A percentile compares a stretch with the other conserved stretches of the same genome.
Evolutionary conservation across 2,113 vertebrate species (phyloP).

Genomic region (Perca schrenkii): DNA sequence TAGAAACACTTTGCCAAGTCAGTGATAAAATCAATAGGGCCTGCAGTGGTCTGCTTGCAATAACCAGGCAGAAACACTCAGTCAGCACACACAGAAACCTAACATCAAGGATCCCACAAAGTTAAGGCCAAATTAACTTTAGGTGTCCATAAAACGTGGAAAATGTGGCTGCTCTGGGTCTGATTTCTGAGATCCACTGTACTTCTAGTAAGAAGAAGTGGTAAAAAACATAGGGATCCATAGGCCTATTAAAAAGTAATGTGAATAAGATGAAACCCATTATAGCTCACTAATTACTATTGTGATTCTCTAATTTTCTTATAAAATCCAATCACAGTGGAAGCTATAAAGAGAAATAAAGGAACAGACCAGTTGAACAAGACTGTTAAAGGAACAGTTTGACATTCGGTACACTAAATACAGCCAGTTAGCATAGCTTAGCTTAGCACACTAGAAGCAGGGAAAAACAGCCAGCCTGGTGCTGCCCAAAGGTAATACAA

Average conservation of each 20-base stretch:
- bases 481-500: neutral
- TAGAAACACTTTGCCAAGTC: conserved; percentile 42
- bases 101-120: conserved; percentile 15
- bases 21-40: conserved; percentile 52
- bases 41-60: conserved; percentile 56
- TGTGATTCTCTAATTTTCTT: neutral
- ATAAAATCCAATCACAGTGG: neutral
- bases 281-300: neutral
- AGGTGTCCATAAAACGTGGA: conserved; percentile 24
- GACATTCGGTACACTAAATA: neutral
- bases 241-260: neutral
- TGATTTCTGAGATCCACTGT: neutral
- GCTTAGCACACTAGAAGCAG: neutral
- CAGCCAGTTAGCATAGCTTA: neutral
- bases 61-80: conserved; percentile 60
- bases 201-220: conserved; percentile 8
- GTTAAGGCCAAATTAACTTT: conserved; percentile 30
- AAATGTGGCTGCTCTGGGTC: neutral
- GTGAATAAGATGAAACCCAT: neutral
- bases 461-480: too few relatives aligned
- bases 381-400: neutral
- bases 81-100: conserved; percentile 16
- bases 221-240: neutral
- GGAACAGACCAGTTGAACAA: neutral
- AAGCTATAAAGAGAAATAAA: neutral